These are phyloP conservation scores for Protobothrops mucrosquamatus DNA, from an alignment of 2,113 vertebrate species.

Conservation along the genomic window DNA sequence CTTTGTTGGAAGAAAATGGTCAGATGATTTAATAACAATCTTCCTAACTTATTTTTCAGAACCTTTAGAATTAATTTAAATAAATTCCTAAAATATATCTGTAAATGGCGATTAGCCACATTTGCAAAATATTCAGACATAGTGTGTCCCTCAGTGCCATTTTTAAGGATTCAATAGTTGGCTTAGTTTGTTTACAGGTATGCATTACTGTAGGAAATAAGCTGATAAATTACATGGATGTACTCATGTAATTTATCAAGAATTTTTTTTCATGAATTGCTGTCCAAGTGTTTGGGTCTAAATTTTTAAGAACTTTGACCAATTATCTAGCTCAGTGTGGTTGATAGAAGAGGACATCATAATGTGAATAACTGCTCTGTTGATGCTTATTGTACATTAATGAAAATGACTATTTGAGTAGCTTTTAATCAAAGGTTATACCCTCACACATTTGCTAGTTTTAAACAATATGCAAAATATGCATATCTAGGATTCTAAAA, in stretches of 20 bases:
- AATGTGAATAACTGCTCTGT: background rate
- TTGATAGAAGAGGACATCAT: background rate
- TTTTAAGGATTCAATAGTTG: background rate
- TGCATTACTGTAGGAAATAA: background rate
- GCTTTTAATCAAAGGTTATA: background rate
- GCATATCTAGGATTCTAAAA: background rate
- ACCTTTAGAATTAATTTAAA: background rate
- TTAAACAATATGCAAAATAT: background rate
- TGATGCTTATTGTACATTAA: background rate
- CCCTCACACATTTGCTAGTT: background rate
- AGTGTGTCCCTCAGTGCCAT: background rate
- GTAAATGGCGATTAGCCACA: background rate
- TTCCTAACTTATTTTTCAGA: background rate
- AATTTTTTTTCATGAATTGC: background rate
- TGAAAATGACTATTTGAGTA: background rate
- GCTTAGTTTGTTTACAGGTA: background rate
- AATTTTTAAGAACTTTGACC: background rate
- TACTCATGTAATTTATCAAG: background rate
- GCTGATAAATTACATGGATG: background rate
- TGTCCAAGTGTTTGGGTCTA: background rate
- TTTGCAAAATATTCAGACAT: background rate
- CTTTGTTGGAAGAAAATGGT: background rate
- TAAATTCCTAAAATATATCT: background rate
- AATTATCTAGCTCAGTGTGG: background rate
- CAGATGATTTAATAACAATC: background rate